phyloP scores from a whole-genome alignment of 2,797 vertebrate species.

The Alcedo quadribrachys region DNA sequence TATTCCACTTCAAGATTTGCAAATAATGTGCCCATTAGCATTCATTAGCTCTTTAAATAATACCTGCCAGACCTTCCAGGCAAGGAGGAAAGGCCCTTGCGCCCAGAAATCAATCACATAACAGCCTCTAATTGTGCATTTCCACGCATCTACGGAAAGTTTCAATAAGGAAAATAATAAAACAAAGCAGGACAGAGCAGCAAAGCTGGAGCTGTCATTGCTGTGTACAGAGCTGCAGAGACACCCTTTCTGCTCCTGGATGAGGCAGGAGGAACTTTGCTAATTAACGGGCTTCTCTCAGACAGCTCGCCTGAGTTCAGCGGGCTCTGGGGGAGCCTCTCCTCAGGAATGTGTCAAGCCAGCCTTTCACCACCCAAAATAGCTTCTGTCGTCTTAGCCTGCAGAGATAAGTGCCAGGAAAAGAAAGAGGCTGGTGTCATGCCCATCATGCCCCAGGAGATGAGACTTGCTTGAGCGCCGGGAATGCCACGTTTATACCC shows the following conservation, averaged over 20 bases:
- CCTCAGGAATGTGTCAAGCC: neutral
- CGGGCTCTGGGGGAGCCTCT: neutral
- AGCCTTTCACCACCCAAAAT: neutral
- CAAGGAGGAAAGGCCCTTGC: slow-evolving; percentile 48
- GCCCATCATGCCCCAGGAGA: neutral
- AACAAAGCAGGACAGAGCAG: slow-evolving; percentile 19
- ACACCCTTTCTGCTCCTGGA: neutral
- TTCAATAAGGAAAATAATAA: neutral
- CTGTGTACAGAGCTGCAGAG: neutral
- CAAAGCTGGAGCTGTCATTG: neutral
- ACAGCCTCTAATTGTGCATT: slow-evolving; percentile 49
- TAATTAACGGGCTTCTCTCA: neutral
- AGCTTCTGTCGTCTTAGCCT: neutral
- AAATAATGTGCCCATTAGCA: slow-evolving; percentile 73
- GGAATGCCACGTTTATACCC: neutral
- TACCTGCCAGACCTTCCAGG: slow-evolving; percentile 69
- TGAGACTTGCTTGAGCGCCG: neutral
- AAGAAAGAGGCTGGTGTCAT: neutral
- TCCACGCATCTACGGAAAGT: slow-evolving; percentile 9
- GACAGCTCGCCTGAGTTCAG: neutral
- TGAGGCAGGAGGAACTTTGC: neutral
- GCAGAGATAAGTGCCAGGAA: neutral
- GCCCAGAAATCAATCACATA: slow-evolving; percentile 54
- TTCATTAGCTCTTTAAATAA: slow-evolving; percentile 75
- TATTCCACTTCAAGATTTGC: slow-evolving; percentile 72